phyloP scores from a whole-genome alignment of 2,888 invertebrate genomes.

The Erebia palarica region DNA sequence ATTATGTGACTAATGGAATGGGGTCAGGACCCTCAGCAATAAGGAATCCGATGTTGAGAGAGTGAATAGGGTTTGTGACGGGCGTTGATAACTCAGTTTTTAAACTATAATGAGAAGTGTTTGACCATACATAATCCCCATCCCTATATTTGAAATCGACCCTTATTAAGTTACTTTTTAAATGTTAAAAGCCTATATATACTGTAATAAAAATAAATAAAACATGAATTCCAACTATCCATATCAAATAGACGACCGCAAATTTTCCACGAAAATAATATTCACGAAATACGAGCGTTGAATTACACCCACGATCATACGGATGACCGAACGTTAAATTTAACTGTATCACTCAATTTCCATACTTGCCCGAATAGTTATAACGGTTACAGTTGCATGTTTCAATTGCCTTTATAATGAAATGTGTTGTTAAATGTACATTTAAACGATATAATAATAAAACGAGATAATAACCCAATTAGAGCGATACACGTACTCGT shows the following conservation, averaged over 20 bases:
- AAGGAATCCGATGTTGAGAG: too few species aligned
- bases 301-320: constrained; percentile 29
- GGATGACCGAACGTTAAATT: constrained; percentile 20
- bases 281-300: constrained; percentile 34
- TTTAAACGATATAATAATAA: constrained; percentile 37
- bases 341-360: neutral
- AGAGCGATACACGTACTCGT: constrained; percentile 34
- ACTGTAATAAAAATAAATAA: constrained; percentile 8
- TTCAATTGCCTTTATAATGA: neutral
- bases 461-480: constrained; percentile 42
- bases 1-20: too few species aligned
- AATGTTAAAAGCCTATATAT: neutral
- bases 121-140: too few species aligned
- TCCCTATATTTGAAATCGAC: too few species aligned
- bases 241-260: constrained; percentile 36
- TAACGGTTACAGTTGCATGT: constrained; percentile 17
- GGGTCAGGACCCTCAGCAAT: too few species aligned
- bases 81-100: too few species aligned
- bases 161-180: too few species aligned
- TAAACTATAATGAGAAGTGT: too few species aligned
- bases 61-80: too few species aligned
- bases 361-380: neutral
- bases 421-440: neutral
- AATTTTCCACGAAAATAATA: constrained; percentile 40
- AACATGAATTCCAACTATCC: constrained; percentile 17